Percentiles rank a stretch among this genome's conserved stretches.
These are phyloP conservation scores for Sceliomorpha sp. DNA, from an alignment of 2,888 invertebrate genomes.

Conservation along the genomic window DNA sequence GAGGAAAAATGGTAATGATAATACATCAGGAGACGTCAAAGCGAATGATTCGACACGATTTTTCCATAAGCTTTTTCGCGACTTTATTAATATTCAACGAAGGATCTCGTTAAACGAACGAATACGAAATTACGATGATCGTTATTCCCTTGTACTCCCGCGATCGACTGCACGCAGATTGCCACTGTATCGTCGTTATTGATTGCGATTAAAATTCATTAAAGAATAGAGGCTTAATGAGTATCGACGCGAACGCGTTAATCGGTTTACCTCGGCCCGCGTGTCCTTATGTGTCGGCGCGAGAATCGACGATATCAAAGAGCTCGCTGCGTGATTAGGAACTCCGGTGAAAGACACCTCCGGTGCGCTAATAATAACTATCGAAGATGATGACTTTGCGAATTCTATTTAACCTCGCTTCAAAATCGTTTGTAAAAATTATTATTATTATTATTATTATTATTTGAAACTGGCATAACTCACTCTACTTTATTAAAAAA, in stretches of 20 bases:
- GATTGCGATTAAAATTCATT: slow-evolving; percentile 46
- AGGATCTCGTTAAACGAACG: slow-evolving; percentile 30
- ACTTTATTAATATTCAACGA: slow-evolving; percentile 43
- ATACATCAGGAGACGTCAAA: slow-evolving; percentile 30
- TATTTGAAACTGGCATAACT: no score
- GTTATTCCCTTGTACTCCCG: slow-evolving; percentile 34
- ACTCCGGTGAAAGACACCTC: slow-evolving; percentile 1
- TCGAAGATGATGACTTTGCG: slow-evolving; percentile 22
- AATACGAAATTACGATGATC: slow-evolving; percentile 30
- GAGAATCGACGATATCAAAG: slow-evolving; percentile 16
- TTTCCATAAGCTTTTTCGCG: slow-evolving; percentile 33
- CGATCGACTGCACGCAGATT: slow-evolving; percentile 47
- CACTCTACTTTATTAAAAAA: no score
- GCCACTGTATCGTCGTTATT: slow-evolving; percentile 46
- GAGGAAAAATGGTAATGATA: slow-evolving; percentile 31
- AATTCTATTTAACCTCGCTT: no score
- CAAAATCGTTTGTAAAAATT: slow-evolving; percentile 5
- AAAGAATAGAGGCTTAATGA: slow-evolving; percentile 36
- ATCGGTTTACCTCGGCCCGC: slow-evolving; percentile 15
- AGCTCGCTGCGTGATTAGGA: slow-evolving; percentile 14
- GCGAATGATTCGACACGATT: slow-evolving; percentile 37
- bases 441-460: no score
- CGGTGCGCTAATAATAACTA: slow-evolving; percentile 7
- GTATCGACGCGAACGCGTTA: slow-evolving; percentile 25
- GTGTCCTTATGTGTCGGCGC: slow-evolving; percentile 9